Evolutionary conservation across 2,113 vertebrate species (phyloP).

Genomic region (Tragelaphus strepsiceros): DNA sequence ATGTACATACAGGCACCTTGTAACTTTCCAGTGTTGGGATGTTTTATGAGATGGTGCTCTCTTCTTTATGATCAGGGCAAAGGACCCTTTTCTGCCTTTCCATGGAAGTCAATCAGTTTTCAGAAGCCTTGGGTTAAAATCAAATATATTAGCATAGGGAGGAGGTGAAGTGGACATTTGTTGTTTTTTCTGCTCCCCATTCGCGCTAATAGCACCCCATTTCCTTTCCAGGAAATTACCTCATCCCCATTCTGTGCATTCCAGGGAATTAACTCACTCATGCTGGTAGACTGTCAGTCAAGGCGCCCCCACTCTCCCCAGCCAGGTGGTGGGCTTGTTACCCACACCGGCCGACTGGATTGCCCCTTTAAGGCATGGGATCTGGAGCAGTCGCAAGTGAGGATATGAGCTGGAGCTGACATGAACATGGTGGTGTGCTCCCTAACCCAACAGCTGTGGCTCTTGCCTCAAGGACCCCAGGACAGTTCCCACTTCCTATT

Average conservation of each 20-base stretch:
- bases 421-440: neutral
- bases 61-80: neutral
- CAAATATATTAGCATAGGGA: slow-evolving; percentile 40
- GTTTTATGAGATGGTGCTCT: neutral
- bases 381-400: neutral
- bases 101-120: slow-evolving; percentile 3
- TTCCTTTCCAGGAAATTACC: slow-evolving; percentile 72
- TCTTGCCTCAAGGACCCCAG: neutral
- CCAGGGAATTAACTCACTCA: slow-evolving; percentile 68
- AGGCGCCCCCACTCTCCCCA: neutral
- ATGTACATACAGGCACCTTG: neutral
- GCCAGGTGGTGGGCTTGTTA: neutral
- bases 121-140: slow-evolving; percentile 52
- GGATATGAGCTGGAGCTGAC: neutral
- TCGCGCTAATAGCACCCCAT: slow-evolving; percentile 64
- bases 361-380: neutral
- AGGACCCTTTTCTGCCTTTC: neutral
- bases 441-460: neutral
- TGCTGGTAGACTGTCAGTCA: slow-evolving; percentile 50
- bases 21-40: neutral
- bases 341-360: neutral
- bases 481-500: neutral
- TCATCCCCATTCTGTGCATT: slow-evolving; percentile 61
- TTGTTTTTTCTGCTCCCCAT: slow-evolving; percentile 63
- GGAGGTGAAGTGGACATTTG: slow-evolving; percentile 32